Evolutionary conservation across 1,140 invertebrate genomes (phyloP), one percentile per base, ranked within the genome.

Genomic region (Drosophila repletoides): DNA sequence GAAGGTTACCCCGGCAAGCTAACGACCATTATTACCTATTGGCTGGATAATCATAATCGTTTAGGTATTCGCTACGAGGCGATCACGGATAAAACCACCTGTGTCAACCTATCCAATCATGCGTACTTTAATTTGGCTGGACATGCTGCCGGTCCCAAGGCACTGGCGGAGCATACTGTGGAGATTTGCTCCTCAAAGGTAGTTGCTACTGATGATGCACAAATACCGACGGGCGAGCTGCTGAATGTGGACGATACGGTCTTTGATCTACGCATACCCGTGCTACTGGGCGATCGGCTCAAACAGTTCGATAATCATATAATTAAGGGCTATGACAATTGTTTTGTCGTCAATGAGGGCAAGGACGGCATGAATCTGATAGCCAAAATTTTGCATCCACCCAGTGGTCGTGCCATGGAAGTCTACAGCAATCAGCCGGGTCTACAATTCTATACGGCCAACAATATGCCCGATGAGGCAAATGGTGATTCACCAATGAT

Each of bases 91-190:
- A 95, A 95, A 84, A 91, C 94, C 1, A 98, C 97, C 0, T 94
- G 95, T 1, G 93, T 99, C 0, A 98, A 98, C 89, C 89, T 99
- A 22, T 96, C 97, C 0, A 98, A 98, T 91, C 97, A 99, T 89
- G 93, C 95, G 2, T 99, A 98, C 88, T 98, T 98, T 88, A 99
- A 99, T 91, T 91, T 99, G 21, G 96, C 94, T 53, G 97, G 97
- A 0, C 95, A 98, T 89, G 93, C 92, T 2, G 46, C 87, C 9
- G 92, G 92, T 0, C 68, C 90, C 3, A 76, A 88, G 15, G 93
- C 93, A 66, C 66, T 96, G 2, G 93, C 94, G 59, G 93, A 96
- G 48, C 97, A 98, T 88, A 84, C 92, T 2, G 91, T 97, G 5
- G 91, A 81, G 1, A 92, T 98, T 2, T 94, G 94, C 65, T 94